Evolutionary conservation across 1,140 invertebrate genomes (phyloP), one percentile per base, ranked within the genome.

Genomic region (Cyphomyrmex costatus): DNA sequence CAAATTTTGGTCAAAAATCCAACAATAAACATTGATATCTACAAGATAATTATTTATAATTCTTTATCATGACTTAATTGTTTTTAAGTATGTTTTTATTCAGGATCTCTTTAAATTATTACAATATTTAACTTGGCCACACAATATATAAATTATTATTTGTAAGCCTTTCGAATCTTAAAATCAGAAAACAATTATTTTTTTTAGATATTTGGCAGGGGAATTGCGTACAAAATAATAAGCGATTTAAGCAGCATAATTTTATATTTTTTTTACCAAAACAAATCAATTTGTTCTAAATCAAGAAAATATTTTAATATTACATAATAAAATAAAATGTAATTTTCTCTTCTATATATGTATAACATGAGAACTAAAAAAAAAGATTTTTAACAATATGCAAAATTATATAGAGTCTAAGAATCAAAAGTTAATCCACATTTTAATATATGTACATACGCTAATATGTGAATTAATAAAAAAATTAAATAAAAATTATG

Each of bases 211-310:
- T 42, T 24, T 60, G 42, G 6, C 3, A 58, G 3, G 60, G 33
- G 14, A 76, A 42, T 76, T 56, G 19, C 6, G 6, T 24, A 1
- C 60, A 76, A 42, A 51, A 6, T 63, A 51, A 19, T 42, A 19
- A 74, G 1, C 30, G 7, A 21, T 76, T 16, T 76, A n/a, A 33
- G 1, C 51, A 2, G 8, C 19, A 4, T 60, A 60, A 74, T 60
- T 76, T 60, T 33, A 21, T 56, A 56, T 56, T 58, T 60, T 76
- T 33, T 76, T 42, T 60, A 36, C 30, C 24, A 74, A 36, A 76
- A 8, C 0, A 27, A 6, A 74, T 76, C 19, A 53, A 42, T 19
- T 76, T 42, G 16, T 24, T 60, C 8, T 8, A 27, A 76, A 76
- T 27, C 0, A 42, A 60, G 7, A 5, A 60, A 76, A 60, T 21